phyloP scores from a whole-genome alignment of 2,113 vertebrate species.

The Zosterops japonicus region DNA sequence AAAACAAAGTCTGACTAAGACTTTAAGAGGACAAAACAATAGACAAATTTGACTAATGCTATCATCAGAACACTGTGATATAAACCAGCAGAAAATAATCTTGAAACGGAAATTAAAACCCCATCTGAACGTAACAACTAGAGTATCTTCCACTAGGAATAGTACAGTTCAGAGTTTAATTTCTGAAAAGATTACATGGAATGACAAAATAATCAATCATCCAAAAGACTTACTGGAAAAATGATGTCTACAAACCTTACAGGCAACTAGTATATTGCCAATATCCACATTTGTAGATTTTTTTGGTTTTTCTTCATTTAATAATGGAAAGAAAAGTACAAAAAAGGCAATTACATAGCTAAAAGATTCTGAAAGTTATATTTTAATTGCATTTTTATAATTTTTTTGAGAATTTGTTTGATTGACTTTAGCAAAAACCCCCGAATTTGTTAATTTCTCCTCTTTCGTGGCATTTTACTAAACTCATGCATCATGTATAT shows the following conservation, averaged over 20 bases:
- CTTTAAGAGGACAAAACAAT: neutral
- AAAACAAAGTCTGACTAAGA: conserved; percentile 43
- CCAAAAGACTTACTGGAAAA: neutral
- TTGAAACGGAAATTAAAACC: neutral
- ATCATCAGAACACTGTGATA: neutral
- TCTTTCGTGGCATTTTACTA: neutral
- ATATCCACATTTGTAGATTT: neutral
- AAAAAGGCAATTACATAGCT: neutral
- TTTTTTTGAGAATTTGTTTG: neutral
- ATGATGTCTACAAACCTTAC: neutral
- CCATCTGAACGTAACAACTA: neutral
- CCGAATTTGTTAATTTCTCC: neutral
- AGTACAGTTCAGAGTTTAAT: neutral
- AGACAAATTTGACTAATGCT: neutral
- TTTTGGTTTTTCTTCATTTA: fast-evolving
- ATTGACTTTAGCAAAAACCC: fast-evolving
- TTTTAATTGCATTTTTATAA: neutral
- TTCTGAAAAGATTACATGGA: neutral
- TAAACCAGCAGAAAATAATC: neutral
- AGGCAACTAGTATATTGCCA: neutral
- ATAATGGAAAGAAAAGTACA: neutral
- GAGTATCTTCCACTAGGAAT: neutral
- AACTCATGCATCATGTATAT: neutral
- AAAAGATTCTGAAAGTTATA: neutral
- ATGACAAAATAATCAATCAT: neutral